Evolutionary conservation across 1,140 invertebrate genomes (phyloP), one percentile per base, ranked within the genome.

Genomic region (Scaptomyza montana): DNA sequence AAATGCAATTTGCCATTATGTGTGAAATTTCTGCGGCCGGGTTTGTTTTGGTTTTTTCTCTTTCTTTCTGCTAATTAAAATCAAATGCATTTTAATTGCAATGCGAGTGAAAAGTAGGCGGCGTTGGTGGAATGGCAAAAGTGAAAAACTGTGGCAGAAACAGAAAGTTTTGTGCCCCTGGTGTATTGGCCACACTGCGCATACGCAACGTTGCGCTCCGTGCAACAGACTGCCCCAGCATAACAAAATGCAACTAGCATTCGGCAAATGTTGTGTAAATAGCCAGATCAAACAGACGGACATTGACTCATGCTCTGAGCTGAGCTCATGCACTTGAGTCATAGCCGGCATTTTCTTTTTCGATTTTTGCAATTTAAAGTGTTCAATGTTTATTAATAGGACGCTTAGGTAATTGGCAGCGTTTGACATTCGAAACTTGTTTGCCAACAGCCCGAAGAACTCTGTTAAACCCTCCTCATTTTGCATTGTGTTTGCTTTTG

Each of bases 1-100:
- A 74, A 78, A 65, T 82, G 75, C 75, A 72, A 81, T 81, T 81
- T 50, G 51, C 59, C 62, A 82, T 78, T 68, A 80, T 76, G 78
- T 80, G 73, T 62, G 73, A 80, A 79, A 67, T 72, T 72, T 72
- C 21, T 54, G 30, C 46, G 30, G 9, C 13, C 7, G 41, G 9
- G 7, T 8, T 50, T 12, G 30, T 1, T 33, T 41, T 25, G 30
- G 10, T 57, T 13, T 9, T 39, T 55, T 55, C 53, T 49, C 19
- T 56, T n/a, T 43, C 12, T 75, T 46, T 3, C 21, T 56, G 57
- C 50, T 55, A 77, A 81, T 81, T 78, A 82, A 78, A 79, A 75
- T 25, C 30, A 69, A 74, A 74, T 57, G 54, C 59, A 69, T 46
- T 68, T 66, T 79, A 84, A 84, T 84, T 84, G 79, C 68, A 60